These are phyloP conservation scores for Chaetophractus vellerosus DNA, from an alignment of 2,797 vertebrate genomes.

Conservation along the genomic window DNA sequence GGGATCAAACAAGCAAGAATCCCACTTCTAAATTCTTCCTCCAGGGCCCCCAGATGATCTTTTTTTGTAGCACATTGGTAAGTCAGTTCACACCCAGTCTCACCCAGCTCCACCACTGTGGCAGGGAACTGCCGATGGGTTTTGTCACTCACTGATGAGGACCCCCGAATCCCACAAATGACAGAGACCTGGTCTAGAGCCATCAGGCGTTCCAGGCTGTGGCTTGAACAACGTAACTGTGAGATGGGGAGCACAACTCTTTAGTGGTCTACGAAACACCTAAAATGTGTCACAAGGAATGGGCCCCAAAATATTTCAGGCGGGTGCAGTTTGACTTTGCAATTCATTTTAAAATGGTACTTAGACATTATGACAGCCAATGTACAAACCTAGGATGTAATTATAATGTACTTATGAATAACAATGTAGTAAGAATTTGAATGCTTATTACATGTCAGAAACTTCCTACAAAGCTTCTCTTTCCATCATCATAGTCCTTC, in stretches of 20 bases:
- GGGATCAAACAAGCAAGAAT: not conserved
- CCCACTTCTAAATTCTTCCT: not conserved
- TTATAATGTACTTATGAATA: not conserved
- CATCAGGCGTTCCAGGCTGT: not conserved
- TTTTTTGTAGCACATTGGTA: not conserved
- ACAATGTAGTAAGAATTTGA: not conserved
- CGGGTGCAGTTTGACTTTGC: not conserved
- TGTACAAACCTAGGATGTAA: not conserved
- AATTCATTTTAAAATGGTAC: not conserved
- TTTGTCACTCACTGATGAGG: not conserved
- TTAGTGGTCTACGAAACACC: not conserved
- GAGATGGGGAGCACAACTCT: not conserved
- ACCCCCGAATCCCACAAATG: not conserved
- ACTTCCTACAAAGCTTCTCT: not conserved
- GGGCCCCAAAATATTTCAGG: not conserved
- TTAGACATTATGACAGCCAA: not conserved
- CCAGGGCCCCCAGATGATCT: not conserved
- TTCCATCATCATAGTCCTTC: too few relatives aligned
- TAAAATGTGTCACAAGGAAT: not conserved
- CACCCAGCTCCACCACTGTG: not conserved
- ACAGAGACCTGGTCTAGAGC: not conserved
- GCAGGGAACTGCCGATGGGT: not conserved
- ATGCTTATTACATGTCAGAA: not conserved
- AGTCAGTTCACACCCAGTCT: not conserved
- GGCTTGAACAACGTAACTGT: not conserved